phyloP scores from a whole-genome alignment of 2,888 invertebrate genomes.

The Hyposoter dolosus region DNA sequence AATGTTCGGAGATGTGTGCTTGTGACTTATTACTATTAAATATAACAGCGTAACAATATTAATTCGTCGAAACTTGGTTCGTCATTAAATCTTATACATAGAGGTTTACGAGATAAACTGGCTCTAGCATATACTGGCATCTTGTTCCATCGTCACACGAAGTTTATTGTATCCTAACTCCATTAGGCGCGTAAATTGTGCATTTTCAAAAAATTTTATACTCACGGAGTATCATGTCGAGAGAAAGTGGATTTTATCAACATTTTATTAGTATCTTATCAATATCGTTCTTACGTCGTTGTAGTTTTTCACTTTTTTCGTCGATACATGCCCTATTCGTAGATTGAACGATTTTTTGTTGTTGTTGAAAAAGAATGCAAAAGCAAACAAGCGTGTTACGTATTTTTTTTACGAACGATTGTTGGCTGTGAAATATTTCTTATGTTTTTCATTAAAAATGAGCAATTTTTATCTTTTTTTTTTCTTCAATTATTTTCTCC shows the following conservation, averaged over 20 bases:
- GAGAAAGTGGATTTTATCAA: slow-evolving; percentile 38
- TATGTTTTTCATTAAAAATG: slow-evolving; percentile 46
- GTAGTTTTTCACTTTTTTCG: slow-evolving; percentile 28
- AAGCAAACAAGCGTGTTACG: slow-evolving; percentile 47
- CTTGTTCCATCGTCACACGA: slow-evolving; percentile 74
- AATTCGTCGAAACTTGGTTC: slow-evolving; percentile 67
- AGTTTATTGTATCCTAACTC: slow-evolving; percentile 60
- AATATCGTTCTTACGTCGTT: not conserved
- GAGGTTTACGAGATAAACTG: slow-evolving; percentile 80
- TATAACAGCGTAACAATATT: slow-evolving; percentile 74
- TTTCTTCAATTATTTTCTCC: not conserved
- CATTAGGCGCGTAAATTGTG: slow-evolving; percentile 65
- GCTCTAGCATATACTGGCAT: slow-evolving; percentile 83
- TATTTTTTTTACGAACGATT: slow-evolving; percentile 47
- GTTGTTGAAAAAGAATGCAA: slow-evolving; percentile 21
- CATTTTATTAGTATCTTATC: not conserved
- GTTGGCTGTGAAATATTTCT: slow-evolving; percentile 34
- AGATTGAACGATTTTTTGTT: slow-evolving; percentile 4
- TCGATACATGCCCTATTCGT: slow-evolving; percentile 1
- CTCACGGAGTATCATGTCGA: slow-evolving; percentile 38
- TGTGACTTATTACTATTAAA: slow-evolving; percentile 52
- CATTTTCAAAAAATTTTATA: slow-evolving; percentile 23
- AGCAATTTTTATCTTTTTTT: slow-evolving; percentile 54
- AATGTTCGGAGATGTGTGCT: slow-evolving; percentile 29
- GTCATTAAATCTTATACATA: slow-evolving; percentile 70